Percentiles rank a stretch among this genome's conserved stretches.
Conservation (phyloP, 2,888 invertebrate species). For the Tridacna gigas region DNA sequence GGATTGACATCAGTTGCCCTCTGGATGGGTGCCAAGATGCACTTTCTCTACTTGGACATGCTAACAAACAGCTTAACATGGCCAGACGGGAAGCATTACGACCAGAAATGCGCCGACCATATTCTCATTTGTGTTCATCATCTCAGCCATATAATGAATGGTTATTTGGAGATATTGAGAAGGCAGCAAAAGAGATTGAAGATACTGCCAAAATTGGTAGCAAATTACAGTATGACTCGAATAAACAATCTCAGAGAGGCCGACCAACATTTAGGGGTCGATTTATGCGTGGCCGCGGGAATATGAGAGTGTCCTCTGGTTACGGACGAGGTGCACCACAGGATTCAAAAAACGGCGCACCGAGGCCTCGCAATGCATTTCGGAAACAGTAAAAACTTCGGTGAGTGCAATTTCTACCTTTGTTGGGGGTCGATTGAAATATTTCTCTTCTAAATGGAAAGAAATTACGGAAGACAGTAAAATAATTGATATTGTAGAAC, state of each 20-base stretch:
- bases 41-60: too few species aligned
- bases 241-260: not conserved
- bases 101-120: too few species aligned
- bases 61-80: too few species aligned
- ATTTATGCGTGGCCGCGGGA: not conserved
- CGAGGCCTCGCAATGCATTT: not conserved
- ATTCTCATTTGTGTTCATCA: too few species aligned
- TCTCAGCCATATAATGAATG: too few species aligned
- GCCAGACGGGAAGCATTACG: too few species aligned
- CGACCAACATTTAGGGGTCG: constrained; percentile 14
- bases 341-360: constrained; percentile 16
- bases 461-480: constrained; percentile 15
- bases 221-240: constrained; percentile 1
- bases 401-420: constrained; percentile 9
- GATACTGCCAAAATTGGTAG: too few species aligned
- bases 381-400: not conserved
- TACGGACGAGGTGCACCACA: not conserved
- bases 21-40: too few species aligned
- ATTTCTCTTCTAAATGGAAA: constrained; percentile 10
- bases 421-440: constrained; percentile 13
- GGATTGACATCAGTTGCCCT: constrained; percentile 3
- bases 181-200: too few species aligned
- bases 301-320: not conserved
- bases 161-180: too few species aligned
- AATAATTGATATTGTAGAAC: constrained; percentile 19